Percentiles rank a stretch among this genome's conserved stretches.
Evolutionary conservation across 30 jellyfish, hydroid and myxozoan genomes (phyloP).

Genomic region (Chrysaora quinquecirrha): DNA sequence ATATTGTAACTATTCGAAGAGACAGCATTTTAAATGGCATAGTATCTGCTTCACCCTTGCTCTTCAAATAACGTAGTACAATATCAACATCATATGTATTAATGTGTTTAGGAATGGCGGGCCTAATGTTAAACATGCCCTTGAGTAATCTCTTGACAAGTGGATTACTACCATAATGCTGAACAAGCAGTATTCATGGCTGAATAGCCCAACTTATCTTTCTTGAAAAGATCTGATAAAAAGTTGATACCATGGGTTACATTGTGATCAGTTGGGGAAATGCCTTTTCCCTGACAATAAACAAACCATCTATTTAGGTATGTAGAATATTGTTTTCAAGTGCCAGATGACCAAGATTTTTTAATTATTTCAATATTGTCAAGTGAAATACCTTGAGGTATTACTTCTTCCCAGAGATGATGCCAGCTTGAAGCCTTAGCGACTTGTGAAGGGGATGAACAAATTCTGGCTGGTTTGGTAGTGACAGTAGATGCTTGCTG

Average conservation of each 20-base stretch:
- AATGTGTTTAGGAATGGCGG: not conserved
- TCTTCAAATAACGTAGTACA: not conserved
- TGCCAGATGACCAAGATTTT: not conserved
- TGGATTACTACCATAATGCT: not conserved
- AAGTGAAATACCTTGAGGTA: not conserved
- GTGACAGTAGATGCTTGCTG: slow-evolving; percentile 23
- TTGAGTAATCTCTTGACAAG: not conserved
- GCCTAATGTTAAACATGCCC: not conserved
- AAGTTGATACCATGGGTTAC: not conserved
- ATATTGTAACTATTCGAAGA: not conserved
- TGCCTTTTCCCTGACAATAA: not conserved
- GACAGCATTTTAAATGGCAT: not conserved
- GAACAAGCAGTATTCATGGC: slow-evolving; percentile 21
- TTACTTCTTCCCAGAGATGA: not conserved
- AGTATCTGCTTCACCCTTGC: not conserved
- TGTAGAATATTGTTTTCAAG: not conserved
- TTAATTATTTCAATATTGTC: not conserved
- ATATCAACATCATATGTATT: not conserved
- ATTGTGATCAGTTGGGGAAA: not conserved
- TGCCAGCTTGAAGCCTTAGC: slow-evolving; percentile 12
- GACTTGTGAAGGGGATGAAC: slow-evolving; percentile 20
- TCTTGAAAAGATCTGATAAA: not conserved
- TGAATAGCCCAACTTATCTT: not conserved
- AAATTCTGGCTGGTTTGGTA: slow-evolving; percentile 7
- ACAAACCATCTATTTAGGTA: not conserved